Evolutionary conservation across 2,888 invertebrate species (phyloP).

Genomic region (Himalopsyche kuldschensis): DNA sequence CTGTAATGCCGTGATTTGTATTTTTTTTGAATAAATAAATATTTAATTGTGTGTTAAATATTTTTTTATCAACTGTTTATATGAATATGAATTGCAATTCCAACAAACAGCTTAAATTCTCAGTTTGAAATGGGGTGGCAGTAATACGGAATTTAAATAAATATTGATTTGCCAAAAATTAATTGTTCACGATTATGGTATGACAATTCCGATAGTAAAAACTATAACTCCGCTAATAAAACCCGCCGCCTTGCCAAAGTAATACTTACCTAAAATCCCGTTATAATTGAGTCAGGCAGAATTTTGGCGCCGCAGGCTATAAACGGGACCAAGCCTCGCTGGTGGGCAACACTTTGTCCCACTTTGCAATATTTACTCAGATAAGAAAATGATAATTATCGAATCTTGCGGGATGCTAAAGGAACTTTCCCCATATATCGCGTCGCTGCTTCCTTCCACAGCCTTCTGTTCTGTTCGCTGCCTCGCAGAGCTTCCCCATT

Average conservation of each 20-base stretch:
- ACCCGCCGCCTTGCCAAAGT: neutral
- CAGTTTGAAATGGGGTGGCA: no score
- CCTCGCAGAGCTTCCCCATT: constrained; percentile 14
- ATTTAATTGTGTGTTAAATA: no score
- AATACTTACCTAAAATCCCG: neutral
- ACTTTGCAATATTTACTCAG: constrained; percentile 35
- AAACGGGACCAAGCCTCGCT: constrained; percentile 10
- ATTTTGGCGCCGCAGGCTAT: neutral
- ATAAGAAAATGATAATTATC: constrained; percentile 39
- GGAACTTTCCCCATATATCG: constrained; percentile 31
- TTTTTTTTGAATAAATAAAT: no score
- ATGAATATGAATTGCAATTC: no score
- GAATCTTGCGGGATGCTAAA: constrained; percentile 23
- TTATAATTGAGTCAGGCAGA: neutral
- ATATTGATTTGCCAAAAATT: no score
- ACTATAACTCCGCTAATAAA: neutral
- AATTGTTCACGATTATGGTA: no score
- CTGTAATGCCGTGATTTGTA: no score
- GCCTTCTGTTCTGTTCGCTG: constrained; percentile 16
- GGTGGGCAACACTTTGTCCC: constrained; percentile 28
- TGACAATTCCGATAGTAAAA: no score
- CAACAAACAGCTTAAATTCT: no score
- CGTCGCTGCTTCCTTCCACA: neutral
- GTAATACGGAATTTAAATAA: no score
- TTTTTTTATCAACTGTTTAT: no score